These are phyloP conservation scores for Habrosyne pyritoides DNA, from an alignment of 2,888 invertebrate genomes.

Conservation along the genomic window DNA sequence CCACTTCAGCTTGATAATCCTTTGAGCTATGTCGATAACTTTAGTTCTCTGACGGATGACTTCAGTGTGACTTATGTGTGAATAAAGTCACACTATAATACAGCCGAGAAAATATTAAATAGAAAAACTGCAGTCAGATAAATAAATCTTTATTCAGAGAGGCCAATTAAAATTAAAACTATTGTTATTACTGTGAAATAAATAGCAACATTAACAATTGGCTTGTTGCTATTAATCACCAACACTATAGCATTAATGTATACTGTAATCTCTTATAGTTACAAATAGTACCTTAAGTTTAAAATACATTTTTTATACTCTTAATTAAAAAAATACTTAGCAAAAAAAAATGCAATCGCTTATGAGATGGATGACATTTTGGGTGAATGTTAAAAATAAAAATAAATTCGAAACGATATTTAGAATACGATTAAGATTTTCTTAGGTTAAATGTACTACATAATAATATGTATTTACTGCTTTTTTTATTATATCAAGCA, in stretches of 20 bases:
- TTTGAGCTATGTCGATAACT: too few species aligned
- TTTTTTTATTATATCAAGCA: not conserved
- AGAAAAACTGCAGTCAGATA: conserved; percentile 47
- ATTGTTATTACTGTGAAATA: conserved; percentile 60
- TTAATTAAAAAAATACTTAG: conserved; percentile 57
- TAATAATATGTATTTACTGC: too few species aligned
- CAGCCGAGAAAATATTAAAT: not conserved
- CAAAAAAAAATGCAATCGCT: conserved; percentile 64
- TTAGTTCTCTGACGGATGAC: too few species aligned
- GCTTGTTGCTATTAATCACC: conserved; percentile 54
- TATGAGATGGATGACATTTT: conserved; percentile 64
- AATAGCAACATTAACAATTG: conserved; percentile 62
- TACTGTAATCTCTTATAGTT: conserved; percentile 59
- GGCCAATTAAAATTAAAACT: conserved; percentile 74
- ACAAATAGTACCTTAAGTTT: conserved; percentile 58
- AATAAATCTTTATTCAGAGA: conserved; percentile 79
- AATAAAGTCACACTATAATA: too few species aligned
- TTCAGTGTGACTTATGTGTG: too few species aligned
- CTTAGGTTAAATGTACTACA: conserved; percentile 15
- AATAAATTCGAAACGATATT: conserved; percentile 37
- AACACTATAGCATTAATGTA: conserved; percentile 46
- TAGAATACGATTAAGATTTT: conserved; percentile 1
- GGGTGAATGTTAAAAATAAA: conserved; percentile 40
- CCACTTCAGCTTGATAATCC: too few species aligned
- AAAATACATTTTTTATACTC: conserved; percentile 48